phyloP scores from a whole-genome alignment of 2,888 invertebrate species.

The Pterobdella sp. region DNA sequence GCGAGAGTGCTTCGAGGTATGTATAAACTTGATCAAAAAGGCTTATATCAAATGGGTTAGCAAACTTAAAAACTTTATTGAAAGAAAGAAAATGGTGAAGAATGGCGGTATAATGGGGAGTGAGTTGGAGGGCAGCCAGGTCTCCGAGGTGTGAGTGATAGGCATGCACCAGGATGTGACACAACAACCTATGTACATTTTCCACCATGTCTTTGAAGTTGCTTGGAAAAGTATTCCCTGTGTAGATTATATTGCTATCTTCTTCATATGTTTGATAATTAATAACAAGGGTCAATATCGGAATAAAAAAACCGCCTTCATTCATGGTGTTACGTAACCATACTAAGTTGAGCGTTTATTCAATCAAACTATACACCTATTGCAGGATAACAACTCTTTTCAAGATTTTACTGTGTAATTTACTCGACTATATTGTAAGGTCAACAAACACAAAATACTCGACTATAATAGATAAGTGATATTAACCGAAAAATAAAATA shows the following conservation, averaged over 20 bases:
- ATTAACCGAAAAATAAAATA: too few species aligned
- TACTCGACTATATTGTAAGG: too few species aligned
- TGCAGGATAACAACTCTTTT: too few species aligned
- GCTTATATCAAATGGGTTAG: neutral
- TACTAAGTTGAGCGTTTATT: too few species aligned
- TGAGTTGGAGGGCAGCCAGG: slow-evolving; percentile 9
- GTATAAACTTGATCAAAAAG: slow-evolving; percentile 15
- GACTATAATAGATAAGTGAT: too few species aligned
- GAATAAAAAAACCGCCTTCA: too few species aligned
- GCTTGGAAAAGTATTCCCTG: slow-evolving; percentile 21
- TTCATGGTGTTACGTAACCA: too few species aligned
- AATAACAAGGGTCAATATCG: too few species aligned
- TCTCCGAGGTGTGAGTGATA: slow-evolving; percentile 15
- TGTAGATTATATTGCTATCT: neutral
- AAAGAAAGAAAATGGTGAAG: slow-evolving; percentile 23
- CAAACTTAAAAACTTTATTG: slow-evolving; percentile 13
- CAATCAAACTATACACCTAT: too few species aligned
- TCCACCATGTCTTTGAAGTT: slow-evolving; percentile 14
- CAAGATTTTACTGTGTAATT: too few species aligned
- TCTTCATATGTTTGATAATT: too few species aligned
- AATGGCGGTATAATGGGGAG: slow-evolving; percentile 12
- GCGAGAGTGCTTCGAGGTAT: neutral
- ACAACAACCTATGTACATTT: slow-evolving; percentile 18
- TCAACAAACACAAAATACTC: too few species aligned
- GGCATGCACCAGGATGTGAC: slow-evolving; percentile 19